These are phyloP conservation scores for Macquaria australasica DNA, from an alignment of 2,113 vertebrate species.

Conservation along the genomic window DNA sequence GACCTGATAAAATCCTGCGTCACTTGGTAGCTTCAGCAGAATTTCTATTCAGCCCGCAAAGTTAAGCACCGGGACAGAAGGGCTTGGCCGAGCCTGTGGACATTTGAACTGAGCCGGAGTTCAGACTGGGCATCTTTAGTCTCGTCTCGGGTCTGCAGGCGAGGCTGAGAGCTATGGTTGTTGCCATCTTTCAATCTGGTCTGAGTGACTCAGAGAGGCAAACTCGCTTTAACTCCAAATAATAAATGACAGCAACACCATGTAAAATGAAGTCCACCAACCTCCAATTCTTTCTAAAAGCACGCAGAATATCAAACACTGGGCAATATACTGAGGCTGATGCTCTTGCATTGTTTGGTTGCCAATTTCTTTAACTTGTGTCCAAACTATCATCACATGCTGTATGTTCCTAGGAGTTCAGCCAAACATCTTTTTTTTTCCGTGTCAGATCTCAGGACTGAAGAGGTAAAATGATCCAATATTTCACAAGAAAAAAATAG, in stretches of 20 bases:
- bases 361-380: background rate
- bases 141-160: background rate
- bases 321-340: background rate
- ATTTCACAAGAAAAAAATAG: background rate
- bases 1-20: background rate
- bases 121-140: background rate
- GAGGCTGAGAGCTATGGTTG: background rate
- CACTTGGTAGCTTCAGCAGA: background rate
- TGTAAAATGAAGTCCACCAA: background rate
- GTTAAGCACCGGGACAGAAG: background rate
- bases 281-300: background rate
- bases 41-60: background rate
- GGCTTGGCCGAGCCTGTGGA: background rate
- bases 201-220: background rate
- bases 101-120: background rate
- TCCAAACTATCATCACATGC: background rate
- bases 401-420: background rate
- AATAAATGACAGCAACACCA: background rate
- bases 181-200: background rate
- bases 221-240: background rate
- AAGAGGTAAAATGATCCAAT: background rate
- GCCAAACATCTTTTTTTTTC: background rate
- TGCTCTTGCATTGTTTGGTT: background rate
- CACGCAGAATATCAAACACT: background rate
- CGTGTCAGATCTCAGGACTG: background rate